Percentiles rank a stretch among this genome's conserved stretches.
These are phyloP conservation scores for Vulpes lagopus DNA, from an alignment of 2,113 vertebrate genomes.

Conservation along the genomic window DNA sequence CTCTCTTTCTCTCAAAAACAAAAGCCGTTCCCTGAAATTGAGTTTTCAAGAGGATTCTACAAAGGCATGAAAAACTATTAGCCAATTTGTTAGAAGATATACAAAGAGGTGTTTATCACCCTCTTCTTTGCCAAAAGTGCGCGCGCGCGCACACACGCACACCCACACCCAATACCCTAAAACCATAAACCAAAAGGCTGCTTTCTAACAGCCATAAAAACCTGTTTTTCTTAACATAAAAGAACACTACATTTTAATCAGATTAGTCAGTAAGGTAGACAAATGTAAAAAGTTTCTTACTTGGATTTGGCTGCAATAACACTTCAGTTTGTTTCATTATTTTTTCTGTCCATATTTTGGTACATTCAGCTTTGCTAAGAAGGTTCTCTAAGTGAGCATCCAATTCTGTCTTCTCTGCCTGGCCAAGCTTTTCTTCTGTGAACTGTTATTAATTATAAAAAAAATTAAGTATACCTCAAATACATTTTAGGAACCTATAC, in stretches of 20 bases:
- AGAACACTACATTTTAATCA: background rate
- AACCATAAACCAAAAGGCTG: background rate
- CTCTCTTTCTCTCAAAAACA: conserved; percentile 43
- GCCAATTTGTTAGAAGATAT: background rate
- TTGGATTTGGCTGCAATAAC: conserved; percentile 97
- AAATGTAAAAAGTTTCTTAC: conserved; percentile 88
- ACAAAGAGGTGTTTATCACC: background rate
- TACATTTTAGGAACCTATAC: conserved; percentile 36
- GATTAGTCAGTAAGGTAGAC: background rate
- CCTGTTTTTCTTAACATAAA: background rate
- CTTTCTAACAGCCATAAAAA: conserved; percentile 38
- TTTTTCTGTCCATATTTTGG: conserved; percentile 97
- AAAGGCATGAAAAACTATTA: conserved; percentile 2
- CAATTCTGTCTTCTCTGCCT: conserved; percentile 98
- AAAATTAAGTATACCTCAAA: conserved; percentile 41
- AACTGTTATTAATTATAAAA: conserved; percentile 89
- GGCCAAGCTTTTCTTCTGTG: conserved; percentile 98
- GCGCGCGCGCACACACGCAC: background rate
- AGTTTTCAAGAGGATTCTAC: conserved; percentile 25
- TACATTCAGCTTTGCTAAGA: conserved; percentile 96
- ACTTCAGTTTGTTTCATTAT: conserved; percentile 99
- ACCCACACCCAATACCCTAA: background rate
- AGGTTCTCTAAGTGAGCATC: conserved; percentile 99
- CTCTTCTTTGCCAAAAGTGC: background rate
- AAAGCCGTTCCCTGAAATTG: background rate